A percentile compares a stretch with the other conserved stretches of the same genome.
These are phyloP conservation scores for Phasianus colchicus DNA, from an alignment of 2,113 vertebrate genomes.

Conservation along the genomic window DNA sequence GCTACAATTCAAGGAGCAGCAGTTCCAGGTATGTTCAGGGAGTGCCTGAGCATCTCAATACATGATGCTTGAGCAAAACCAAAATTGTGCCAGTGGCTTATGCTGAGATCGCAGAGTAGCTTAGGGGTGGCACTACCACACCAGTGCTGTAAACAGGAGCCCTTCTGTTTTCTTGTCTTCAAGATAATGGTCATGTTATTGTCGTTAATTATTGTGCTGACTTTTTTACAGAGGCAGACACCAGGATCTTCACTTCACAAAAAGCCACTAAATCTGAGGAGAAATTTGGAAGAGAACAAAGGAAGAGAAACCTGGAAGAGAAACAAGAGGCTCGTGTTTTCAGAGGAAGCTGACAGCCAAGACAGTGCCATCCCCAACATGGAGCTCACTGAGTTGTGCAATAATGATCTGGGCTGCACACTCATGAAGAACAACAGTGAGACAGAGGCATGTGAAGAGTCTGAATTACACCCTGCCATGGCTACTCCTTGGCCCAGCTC, in stretches of 20 bases:
- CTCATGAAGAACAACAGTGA: not conserved
- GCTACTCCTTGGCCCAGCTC: not conserved
- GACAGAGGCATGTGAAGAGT: accelerated
- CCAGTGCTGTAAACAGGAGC: not conserved
- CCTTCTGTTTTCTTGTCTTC: not conserved
- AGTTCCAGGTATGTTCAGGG: not conserved
- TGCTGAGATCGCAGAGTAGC: no score
- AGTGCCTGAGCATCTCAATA: no score
- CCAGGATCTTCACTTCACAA: accelerated
- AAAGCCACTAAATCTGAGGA: accelerated
- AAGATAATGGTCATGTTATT: no score
- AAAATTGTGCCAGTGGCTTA: no score
- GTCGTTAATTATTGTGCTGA: not conserved
- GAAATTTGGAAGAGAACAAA: not conserved
- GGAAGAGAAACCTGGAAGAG: not conserved
- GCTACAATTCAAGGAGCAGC: not conserved
- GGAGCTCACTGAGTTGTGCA: not conserved
- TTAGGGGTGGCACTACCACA: not conserved
- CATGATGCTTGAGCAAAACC: no score
- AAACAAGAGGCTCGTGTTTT: not conserved
- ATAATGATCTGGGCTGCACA: not conserved
- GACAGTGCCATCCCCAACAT: accelerated
- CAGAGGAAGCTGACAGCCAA: not conserved
- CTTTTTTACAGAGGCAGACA: not conserved
- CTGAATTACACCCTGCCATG: accelerated